These are phyloP conservation scores for Oryzias curvinotus DNA, from an alignment of 2,113 vertebrate species.

Conservation along the genomic window DNA sequence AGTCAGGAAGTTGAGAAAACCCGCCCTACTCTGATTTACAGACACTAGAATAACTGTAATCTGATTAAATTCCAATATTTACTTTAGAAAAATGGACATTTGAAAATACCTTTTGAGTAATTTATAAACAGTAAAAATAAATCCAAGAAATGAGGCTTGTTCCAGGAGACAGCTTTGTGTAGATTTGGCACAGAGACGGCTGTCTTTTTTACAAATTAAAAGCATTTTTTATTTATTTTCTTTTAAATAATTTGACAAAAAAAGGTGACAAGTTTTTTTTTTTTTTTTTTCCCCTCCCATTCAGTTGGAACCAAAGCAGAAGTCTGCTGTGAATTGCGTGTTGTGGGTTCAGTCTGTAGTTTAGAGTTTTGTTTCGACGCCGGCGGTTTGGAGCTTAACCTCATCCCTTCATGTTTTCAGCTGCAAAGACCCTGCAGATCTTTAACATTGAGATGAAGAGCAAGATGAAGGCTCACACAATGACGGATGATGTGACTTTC, in stretches of 20 bases:
- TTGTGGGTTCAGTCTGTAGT: constrained; percentile 24
- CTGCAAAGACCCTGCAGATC: constrained; percentile 98
- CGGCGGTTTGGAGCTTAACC: constrained; percentile 8
- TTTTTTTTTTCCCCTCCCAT: no score
- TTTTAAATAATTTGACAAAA: constrained; percentile 36
- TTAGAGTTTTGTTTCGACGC: neutral
- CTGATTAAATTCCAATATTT: no score
- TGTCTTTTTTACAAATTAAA: neutral
- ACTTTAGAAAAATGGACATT: no score
- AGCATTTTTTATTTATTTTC: neutral
- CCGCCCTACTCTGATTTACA: no score
- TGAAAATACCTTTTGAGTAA: no score
- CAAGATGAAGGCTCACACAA: constrained; percentile 99
- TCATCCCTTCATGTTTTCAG: constrained; percentile 75
- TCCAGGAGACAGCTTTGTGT: neutral
- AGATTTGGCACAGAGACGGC: neutral
- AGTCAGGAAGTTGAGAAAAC: no score
- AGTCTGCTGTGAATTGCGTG: constrained; percentile 53
- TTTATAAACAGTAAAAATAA: no score
- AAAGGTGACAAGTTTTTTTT: no score
- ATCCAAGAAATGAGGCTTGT: no score
- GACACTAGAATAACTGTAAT: no score
- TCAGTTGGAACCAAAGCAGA: constrained; percentile 12
- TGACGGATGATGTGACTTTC: constrained; percentile 98
- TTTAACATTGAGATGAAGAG: constrained; percentile 99